Percentiles rank a stretch among this genome's conserved stretches.
phyloP scores from a whole-genome alignment of 2,888 invertebrate species.

The Drosophila ochracea region DNA sequence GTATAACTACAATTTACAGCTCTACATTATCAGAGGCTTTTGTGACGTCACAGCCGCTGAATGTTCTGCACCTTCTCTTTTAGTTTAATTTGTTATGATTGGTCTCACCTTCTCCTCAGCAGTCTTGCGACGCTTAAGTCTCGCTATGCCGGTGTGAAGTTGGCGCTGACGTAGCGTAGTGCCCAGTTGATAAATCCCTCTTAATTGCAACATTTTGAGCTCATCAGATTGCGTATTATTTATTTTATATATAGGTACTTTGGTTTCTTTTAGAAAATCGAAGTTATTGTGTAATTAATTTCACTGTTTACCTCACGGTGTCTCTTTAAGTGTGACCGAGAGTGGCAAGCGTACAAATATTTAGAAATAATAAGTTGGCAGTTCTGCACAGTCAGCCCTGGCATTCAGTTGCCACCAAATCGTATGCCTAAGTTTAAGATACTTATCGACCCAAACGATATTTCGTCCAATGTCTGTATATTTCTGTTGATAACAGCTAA shows the following conservation, averaged over 20 bases:
- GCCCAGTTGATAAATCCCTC: slow-evolving; percentile 30
- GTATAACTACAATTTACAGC: not conserved
- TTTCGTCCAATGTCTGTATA: not conserved
- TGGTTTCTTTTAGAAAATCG: slow-evolving; percentile 8
- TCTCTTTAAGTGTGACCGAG: slow-evolving; percentile 29
- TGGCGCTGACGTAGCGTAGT: slow-evolving; percentile 22
- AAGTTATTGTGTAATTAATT: slow-evolving; percentile 51
- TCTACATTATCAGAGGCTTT: not conserved
- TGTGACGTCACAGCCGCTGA: slow-evolving; percentile 28
- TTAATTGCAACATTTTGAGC: slow-evolving; percentile 48
- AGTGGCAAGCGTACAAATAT: not conserved
- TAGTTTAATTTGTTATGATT: not conserved
- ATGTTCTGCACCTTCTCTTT: slow-evolving; percentile 17
- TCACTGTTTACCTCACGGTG: slow-evolving; percentile 12
- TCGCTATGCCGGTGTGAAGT: slow-evolving; percentile 74
- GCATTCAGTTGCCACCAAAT: not conserved
- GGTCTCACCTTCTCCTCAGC: slow-evolving; percentile 87
- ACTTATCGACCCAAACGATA: not conserved
- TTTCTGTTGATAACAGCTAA: not conserved
- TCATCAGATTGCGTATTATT: not conserved
- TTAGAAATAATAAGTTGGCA: not conserved
- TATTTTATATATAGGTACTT: slow-evolving; percentile 13
- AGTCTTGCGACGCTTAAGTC: slow-evolving; percentile 88
- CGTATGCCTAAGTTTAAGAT: not conserved
- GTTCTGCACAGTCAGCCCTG: not conserved